Percentiles rank a stretch among this genome's conserved stretches.
These are phyloP conservation scores for Cathartes aura DNA, from an alignment of 2,113 vertebrate species.

Conservation along the genomic window DNA sequence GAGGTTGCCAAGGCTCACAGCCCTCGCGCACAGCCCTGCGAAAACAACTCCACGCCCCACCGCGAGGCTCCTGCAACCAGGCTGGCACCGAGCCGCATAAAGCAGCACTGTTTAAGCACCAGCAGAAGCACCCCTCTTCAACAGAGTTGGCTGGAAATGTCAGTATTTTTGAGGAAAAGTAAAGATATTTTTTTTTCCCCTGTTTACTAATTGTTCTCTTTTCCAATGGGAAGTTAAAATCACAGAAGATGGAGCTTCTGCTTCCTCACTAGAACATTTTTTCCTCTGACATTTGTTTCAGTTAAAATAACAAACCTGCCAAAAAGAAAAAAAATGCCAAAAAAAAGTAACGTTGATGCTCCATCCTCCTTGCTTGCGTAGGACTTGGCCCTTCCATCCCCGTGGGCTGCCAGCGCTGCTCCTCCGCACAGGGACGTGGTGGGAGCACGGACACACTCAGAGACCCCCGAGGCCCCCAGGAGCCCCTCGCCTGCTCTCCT, in stretches of 20 bases:
- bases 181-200: background rate
- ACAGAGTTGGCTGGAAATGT: background rate
- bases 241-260: background rate
- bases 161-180: background rate
- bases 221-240: background rate
- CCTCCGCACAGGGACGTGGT: fast-evolving
- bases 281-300: background rate
- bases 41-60: background rate
- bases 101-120: background rate
- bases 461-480: background rate
- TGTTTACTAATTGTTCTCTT: background rate
- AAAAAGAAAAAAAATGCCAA: background rate
- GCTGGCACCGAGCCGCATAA: background rate
- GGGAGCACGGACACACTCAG: fast-evolving
- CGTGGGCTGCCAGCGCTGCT: background rate
- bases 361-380: background rate
- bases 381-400: background rate
- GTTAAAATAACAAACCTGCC: background rate
- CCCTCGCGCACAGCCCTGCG: background rate
- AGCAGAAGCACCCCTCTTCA: background rate
- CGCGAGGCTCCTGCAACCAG: background rate
- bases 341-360: background rate
- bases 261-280: background rate
- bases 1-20: background rate
- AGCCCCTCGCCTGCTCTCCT: background rate